These are phyloP conservation scores for Pogonognathellus flavescens DNA, from an alignment of 1,140 invertebrate genomes.

Conservation along the genomic window DNA sequence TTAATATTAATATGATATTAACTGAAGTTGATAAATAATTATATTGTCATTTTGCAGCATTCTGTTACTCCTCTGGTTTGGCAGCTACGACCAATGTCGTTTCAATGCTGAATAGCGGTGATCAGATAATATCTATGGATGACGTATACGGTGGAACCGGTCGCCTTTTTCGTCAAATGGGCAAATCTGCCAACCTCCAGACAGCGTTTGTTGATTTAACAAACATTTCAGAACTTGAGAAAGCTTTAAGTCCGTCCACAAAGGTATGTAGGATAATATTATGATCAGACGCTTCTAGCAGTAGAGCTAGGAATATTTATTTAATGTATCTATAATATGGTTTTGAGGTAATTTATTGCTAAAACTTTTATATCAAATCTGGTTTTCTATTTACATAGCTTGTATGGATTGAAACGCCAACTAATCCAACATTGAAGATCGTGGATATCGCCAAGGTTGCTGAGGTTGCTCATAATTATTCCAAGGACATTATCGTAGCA, in stretches of 20 bases:
- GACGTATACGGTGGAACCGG: constrained; percentile 97
- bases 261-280: constrained; percentile 82
- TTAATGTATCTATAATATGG: background rate
- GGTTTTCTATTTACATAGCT: constrained; percentile 75
- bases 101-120: constrained; percentile 83
- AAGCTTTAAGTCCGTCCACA: constrained; percentile 84
- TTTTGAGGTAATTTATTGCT: background rate
- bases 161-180: constrained; percentile 73
- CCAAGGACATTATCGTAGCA: constrained; percentile 83
- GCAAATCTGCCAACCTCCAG: constrained; percentile 76
- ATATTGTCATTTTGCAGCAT: constrained; percentile 19
- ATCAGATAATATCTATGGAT: constrained; percentile 92
- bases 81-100: constrained; percentile 85
- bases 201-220: constrained; percentile 87
- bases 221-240: constrained; percentile 77
- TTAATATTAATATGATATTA: too few relatives aligned
- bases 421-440: constrained; percentile 96
- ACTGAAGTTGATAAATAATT: background rate
- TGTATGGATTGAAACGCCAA: constrained; percentile 97
- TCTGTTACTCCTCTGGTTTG: constrained; percentile 79
- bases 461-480: constrained; percentile 75
- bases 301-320: background rate
- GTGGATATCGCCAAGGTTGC: constrained; percentile 87
- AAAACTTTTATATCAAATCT: background rate
- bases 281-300: too few relatives aligned